Base-by-base conservation (phyloP, 2,113 vertebrate genomes). In the Cryptotis parvus region DNA sequence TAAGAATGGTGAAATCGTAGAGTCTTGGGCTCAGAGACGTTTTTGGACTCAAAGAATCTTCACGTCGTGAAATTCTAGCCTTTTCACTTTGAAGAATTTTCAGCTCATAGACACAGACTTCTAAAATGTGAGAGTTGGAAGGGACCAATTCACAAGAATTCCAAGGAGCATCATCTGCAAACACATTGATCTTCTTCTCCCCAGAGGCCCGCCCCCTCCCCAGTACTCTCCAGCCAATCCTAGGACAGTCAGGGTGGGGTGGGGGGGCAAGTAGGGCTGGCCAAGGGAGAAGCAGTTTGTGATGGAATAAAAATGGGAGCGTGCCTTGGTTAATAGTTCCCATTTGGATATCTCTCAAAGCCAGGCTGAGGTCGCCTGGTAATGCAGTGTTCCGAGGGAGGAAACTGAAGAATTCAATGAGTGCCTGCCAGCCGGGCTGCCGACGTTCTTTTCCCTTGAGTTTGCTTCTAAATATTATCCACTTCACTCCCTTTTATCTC, bases 241-340 rank as follows among this genome's bases (percentile, higher is more conserved):
- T 15, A 27, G 72, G 84, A 92, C 76, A 43, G 39, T n/a, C n/a
- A n/a, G n/a, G n/a, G n/a, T n/a, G 45, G 9, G 45, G 43, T 6
- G 6, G 43, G 43, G 43, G 43, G 11, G 43, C 43, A 45, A 75
- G 91, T 80, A 80, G 84, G 89, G 82, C 90, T 63, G 91, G 82
- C 75, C 6, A 4, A 89, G 33, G 63, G 89, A 24, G 35, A 41
- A 92, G 94, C 91, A 74, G 80, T 95, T 91, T 95, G 90, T 90
- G 94, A 93, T 7, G 22, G 95, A 94, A 96, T 95, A 96, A 95
- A 95, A 93, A 94, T 93, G 95, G 94, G 96, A 94, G 93, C 87
- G 63, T 95, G 96, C 91, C 94, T 95, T 89, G 93, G 95, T 84
- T 95, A 96, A 96, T 92, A 90, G 92, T 95, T 96, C 96, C 96